Percentiles rank a stretch among this genome's conserved stretches.
These are phyloP conservation scores for Leptobrachium ailaonicum DNA, from an alignment of 2,113 vertebrate species.

Conservation along the genomic window DNA sequence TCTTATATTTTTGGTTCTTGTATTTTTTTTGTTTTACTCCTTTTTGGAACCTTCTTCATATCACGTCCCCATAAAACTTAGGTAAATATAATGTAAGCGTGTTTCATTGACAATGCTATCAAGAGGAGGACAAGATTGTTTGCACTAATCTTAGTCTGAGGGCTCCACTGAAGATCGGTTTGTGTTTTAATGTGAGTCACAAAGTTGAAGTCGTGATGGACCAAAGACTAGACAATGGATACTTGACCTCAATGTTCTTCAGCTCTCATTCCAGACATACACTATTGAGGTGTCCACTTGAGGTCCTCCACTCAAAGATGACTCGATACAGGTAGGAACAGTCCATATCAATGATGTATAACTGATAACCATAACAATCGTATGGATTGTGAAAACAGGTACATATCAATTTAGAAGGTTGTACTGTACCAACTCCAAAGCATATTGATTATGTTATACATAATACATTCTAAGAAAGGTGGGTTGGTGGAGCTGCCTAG, in stretches of 20 bases:
- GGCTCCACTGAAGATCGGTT: neutral
- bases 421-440: too few species aligned
- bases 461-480: too few species aligned
- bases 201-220: neutral
- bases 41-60: constrained; percentile 23
- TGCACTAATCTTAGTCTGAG: constrained; percentile 31
- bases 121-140: neutral
- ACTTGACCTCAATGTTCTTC: neutral
- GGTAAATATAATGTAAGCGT: neutral
- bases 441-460: too few species aligned
- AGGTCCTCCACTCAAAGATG: neutral
- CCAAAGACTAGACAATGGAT: neutral
- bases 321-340: neutral
- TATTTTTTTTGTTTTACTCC: constrained; percentile 12
- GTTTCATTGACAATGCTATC: neutral
- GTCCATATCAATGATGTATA: neutral
- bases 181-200: neutral
- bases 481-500: too few species aligned
- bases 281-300: too few species aligned
- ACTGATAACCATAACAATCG: neutral
- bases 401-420: too few species aligned
- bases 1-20: constrained; percentile 50
- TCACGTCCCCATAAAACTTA: neutral
- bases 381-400: neutral
- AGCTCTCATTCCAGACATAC: neutral